Percentiles rank a stretch among this genome's conserved stretches.
Evolutionary conservation across 2,113 vertebrate species (phyloP).

Genomic region (Ammodytes marinus): DNA sequence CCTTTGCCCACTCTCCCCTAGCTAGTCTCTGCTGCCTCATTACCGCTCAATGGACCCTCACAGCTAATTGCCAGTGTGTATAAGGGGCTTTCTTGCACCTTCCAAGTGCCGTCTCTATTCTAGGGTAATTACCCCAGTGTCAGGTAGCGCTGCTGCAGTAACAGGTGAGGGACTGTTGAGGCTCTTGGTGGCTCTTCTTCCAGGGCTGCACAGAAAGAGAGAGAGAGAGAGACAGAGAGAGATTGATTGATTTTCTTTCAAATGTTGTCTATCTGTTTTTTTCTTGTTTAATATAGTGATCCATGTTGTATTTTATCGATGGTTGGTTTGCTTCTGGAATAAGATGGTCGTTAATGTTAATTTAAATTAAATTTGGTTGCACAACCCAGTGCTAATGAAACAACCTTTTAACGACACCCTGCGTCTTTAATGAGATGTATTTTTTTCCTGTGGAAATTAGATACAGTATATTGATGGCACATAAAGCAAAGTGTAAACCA

Average conservation of each 20-base stretch:
- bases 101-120: constrained; percentile 45
- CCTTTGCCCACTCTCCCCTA: neutral
- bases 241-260: neutral
- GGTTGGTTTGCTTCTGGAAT: neutral
- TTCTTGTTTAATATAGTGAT: neutral
- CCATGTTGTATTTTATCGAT: neutral
- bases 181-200: constrained; percentile 7
- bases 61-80: constrained; percentile 65
- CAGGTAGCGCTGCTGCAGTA: constrained; percentile 35
- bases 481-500: neutral
- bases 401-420: neutral
- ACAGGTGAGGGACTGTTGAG: constrained; percentile 42
- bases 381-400: neutral
- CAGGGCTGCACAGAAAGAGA: neutral
- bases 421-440: neutral
- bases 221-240: neutral
- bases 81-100: constrained; percentile 47
- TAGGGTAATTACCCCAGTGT: constrained; percentile 65
- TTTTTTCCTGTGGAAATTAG: neutral
- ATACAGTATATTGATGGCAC: neutral
- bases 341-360: neutral
- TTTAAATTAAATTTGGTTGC: too few relatives aligned
- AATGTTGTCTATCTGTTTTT: neutral
- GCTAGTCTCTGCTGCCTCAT: constrained; percentile 43
- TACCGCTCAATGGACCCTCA: constrained; percentile 62